Evolutionary conservation across 1,140 invertebrate species (phyloP).

Genomic region (Coboldia fuscipes): DNA sequence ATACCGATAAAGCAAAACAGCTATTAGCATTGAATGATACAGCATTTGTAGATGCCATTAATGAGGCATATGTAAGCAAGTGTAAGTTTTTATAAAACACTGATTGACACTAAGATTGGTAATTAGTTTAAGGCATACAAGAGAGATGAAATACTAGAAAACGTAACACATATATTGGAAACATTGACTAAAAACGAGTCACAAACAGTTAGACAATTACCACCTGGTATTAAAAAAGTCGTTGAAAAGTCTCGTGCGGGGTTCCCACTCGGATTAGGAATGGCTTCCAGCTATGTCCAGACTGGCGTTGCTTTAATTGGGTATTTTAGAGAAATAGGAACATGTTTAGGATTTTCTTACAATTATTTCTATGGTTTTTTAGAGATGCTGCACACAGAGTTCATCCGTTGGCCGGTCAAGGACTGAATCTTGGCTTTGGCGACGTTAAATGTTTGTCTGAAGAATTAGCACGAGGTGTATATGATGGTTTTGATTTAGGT

Average conservation of each 20-base stretch:
- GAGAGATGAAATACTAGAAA: conserved; percentile 24
- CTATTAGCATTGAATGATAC: conserved; percentile 46
- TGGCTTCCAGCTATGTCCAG: conserved; percentile 64
- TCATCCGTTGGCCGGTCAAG: conserved; percentile 92
- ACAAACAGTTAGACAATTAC: conserved; percentile 35
- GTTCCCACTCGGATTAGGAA: conserved; percentile 83
- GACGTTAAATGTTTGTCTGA: conserved; percentile 59
- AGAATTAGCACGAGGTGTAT: conserved; percentile 41
- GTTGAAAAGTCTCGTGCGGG: conserved; percentile 45
- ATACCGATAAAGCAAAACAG: conserved; percentile 44
- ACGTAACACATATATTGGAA: conserved; percentile 24
- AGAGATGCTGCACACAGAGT: conserved; percentile 91
- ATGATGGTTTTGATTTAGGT: conserved; percentile 53
- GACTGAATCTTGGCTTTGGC: conserved; percentile 91
- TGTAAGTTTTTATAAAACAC: not conserved
- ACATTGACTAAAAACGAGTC: conserved; percentile 12
- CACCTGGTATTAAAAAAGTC: conserved; percentile 50
- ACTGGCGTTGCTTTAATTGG: conserved; percentile 61
- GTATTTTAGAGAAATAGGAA: conserved; percentile 20
- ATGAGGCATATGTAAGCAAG: conserved; percentile 53
- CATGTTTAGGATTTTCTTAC: not conserved
- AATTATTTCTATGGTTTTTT: conserved; percentile 7
- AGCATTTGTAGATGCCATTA: conserved; percentile 76
- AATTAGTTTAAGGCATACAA: conserved; percentile 46
- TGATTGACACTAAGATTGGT: too few relatives aligned